These are phyloP conservation scores for Falco naumanni DNA, from an alignment of 2,797 vertebrate species.

Conservation along the genomic window DNA sequence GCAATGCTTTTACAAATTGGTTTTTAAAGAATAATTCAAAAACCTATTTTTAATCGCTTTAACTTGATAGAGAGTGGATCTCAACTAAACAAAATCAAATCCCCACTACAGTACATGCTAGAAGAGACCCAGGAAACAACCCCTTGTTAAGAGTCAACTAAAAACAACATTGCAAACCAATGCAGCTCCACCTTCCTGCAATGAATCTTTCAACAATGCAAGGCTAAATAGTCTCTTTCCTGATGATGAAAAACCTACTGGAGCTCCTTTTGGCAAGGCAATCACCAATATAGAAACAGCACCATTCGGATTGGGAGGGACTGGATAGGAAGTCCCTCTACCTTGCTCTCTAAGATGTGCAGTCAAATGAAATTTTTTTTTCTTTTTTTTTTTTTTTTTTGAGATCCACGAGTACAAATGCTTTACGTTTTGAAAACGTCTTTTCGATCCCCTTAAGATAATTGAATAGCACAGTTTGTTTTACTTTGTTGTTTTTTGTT, in stretches of 20 bases:
- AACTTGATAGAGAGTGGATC: slow-evolving; percentile 75
- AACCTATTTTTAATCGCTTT: slow-evolving; percentile 78
- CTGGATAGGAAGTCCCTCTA: slow-evolving; percentile 66
- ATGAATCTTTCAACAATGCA: slow-evolving; percentile 71
- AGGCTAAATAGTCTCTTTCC: slow-evolving; percentile 73
- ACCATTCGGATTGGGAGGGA: slow-evolving; percentile 77
- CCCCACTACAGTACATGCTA: slow-evolving; percentile 77
- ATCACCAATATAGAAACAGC: slow-evolving; percentile 84
- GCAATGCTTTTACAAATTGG: slow-evolving; percentile 90
- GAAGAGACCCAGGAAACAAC: slow-evolving; percentile 80
- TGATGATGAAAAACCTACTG: slow-evolving; percentile 69
- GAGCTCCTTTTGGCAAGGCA: slow-evolving; percentile 88
- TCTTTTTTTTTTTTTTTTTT: slow-evolving; percentile 52
- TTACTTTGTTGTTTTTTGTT: not conserved
- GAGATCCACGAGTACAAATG: slow-evolving; percentile 79
- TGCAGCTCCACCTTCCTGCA: slow-evolving; percentile 76
- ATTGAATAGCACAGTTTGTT: slow-evolving; percentile 49
- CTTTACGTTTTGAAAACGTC: slow-evolving; percentile 76
- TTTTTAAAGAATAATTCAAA: slow-evolving; percentile 85
- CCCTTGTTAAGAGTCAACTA: slow-evolving; percentile 78
- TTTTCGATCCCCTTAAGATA: slow-evolving; percentile 68
- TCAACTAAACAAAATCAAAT: slow-evolving; percentile 70
- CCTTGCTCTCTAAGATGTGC: slow-evolving; percentile 75
- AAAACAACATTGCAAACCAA: slow-evolving; percentile 79
- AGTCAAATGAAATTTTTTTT: slow-evolving; percentile 66